Percentiles rank a stretch among this genome's conserved stretches.
phyloP scores from a whole-genome alignment of 2,113 vertebrate genomes.

The Noctilio leporinus region DNA sequence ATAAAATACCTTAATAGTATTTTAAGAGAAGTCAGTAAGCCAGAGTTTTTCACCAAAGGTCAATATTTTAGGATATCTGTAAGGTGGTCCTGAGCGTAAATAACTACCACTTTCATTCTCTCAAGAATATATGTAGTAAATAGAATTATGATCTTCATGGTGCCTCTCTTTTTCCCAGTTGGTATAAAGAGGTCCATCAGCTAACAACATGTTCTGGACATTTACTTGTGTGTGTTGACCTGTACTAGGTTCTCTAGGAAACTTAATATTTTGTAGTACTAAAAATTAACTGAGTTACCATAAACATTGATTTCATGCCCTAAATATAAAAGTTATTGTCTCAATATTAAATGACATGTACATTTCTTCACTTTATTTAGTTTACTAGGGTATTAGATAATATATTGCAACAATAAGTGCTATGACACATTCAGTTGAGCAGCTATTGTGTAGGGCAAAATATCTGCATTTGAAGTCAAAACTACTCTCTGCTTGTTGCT shows the following conservation, averaged over 20 bases:
- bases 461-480: not conserved
- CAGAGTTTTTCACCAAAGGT: slow-evolving; percentile 43
- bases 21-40: slow-evolving; percentile 57
- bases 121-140: not conserved
- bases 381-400: not conserved
- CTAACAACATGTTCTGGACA: not conserved
- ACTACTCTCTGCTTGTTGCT: not conserved
- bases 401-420: not conserved
- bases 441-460: not conserved
- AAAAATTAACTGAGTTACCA: not conserved
- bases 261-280: not conserved
- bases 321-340: not conserved
- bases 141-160: not conserved
- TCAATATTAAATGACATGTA: not conserved
- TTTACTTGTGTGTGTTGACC: not conserved
- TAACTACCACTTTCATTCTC: not conserved
- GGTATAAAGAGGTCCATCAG: not conserved
- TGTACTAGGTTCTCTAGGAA: not conserved
- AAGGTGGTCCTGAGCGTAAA: slow-evolving; percentile 9
- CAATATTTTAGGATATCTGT: slow-evolving; percentile 39
- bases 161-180: not conserved
- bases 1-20: slow-evolving; percentile 47
- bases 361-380: not conserved
- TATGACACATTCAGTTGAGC: not conserved
- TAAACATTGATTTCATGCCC: not conserved